phyloP scores from a whole-genome alignment of 1,140 invertebrate species.

The Brachionus paranguensis region DNA sequence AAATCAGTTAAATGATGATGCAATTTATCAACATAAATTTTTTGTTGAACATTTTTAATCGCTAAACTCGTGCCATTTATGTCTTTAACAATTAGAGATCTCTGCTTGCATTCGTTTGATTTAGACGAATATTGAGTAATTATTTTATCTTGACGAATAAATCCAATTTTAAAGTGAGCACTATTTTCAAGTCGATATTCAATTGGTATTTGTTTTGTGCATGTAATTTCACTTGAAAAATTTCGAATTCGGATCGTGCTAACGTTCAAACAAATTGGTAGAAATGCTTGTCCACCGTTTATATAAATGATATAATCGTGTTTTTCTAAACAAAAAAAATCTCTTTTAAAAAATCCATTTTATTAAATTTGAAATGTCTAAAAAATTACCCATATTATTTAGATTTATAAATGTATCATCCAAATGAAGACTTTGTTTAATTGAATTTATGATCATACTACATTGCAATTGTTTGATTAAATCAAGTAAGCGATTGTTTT shows the following conservation, averaged over 20 bases:
- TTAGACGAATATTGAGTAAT: background rate
- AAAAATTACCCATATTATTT: no score
- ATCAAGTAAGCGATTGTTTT: background rate
- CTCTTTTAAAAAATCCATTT: background rate
- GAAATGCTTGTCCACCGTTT: constrained; percentile 12
- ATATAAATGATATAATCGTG: no score
- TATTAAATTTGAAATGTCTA: background rate
- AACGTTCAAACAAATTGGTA: background rate
- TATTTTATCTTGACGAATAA: background rate
- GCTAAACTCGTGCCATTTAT: background rate
- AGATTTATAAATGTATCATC: background rate
- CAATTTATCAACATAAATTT: background rate
- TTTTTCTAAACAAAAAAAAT: background rate
- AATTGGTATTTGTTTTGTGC: background rate
- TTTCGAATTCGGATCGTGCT: background rate
- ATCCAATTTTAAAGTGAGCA: background rate
- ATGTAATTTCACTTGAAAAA: background rate
- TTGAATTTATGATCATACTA: background rate
- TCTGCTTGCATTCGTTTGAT: background rate
- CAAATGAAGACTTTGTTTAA: background rate
- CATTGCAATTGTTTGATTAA: background rate
- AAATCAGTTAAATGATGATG: background rate
- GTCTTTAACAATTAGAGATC: background rate
- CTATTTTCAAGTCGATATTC: background rate
- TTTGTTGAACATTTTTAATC: background rate